Base-by-base conservation (phyloP, 2,888 invertebrate genomes). In the Phalera bucephala region DNA sequence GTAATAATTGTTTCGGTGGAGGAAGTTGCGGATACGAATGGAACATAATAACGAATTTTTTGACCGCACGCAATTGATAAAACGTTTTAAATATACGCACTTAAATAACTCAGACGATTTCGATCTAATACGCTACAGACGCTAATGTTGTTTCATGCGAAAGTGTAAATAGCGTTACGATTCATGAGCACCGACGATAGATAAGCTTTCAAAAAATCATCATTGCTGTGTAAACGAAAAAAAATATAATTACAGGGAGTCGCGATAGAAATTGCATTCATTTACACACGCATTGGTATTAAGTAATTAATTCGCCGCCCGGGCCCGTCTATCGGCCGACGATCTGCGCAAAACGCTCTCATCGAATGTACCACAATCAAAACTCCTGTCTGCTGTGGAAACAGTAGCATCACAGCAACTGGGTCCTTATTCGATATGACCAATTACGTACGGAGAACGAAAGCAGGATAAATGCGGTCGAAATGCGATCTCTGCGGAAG, bases 241-340 rank as follows among this genome's bases (percentile, higher is more conserved):
- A 29, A 74, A 62, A 66, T 60, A 46, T 79, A 86, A 86, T 84
- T 82, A 69, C 69, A 40, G 55, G 44, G 60, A 63, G 63, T 78
- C 82, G 79, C 79, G 80, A 79, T 86, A 84, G 84, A 83, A 84
- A 86, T 80, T 80, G 80, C 70, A 76, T 72, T 66, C 71, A 65
- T 72, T 72, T 78, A 71, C 72, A 67, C 82, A 86, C 87, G 87
- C 88, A 87, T 85, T 73, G 75, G 80, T 80, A 83, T 87, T 83
- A 80, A 82, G 80, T 80, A 86, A 88, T 88, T 85, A 86, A 83
- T 79, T 72, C 74, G 67, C 64, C 61, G 65, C 69, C 69, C 64
- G 56, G 53, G 46, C 52, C 40, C 50, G 29, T 34, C 47, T 85
- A 88, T 87, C 87, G 61, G 49, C 76, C 81, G 81, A 81, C 85